phyloP scores from a whole-genome alignment of 2,113 vertebrate genomes.

The Donacobius atricapilla region DNA sequence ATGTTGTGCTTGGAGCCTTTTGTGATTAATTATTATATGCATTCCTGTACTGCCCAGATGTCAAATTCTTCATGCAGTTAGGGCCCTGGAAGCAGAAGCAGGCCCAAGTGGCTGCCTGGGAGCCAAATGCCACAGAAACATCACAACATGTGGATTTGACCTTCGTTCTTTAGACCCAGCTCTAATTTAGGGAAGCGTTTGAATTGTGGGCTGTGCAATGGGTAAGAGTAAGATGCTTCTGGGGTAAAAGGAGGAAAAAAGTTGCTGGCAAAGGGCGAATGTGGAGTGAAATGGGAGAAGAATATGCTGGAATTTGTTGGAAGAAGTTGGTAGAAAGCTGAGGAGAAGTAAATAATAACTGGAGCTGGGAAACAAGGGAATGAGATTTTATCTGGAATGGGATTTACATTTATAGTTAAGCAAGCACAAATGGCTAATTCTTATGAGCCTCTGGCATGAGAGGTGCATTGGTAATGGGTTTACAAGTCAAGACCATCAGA shows the following conservation, averaged over 20 bases:
- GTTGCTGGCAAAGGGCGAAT: neutral
- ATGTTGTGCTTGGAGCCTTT: neutral
- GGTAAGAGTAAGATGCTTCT: neutral
- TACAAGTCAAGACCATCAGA: neutral
- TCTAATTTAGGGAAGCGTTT: neutral
- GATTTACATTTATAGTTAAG: neutral
- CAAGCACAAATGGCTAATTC: neutral
- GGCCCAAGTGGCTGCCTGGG: neutral
- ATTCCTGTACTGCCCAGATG: constrained; percentile 24
- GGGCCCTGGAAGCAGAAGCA: neutral
- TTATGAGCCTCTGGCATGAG: neutral
- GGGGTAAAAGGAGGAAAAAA: neutral
- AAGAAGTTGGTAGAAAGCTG: neutral
- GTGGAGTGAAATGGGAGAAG: neutral
- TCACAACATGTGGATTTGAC: neutral
- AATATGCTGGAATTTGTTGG: neutral
- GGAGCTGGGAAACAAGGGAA: neutral
- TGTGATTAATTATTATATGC: constrained; percentile 21
- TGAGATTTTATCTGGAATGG: neutral
- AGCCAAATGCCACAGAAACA: constrained; percentile 1
- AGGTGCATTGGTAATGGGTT: neutral
- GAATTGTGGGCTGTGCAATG: neutral
- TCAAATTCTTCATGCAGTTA: neutral
- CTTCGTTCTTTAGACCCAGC: neutral
- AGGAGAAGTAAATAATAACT: neutral